Base-by-base conservation (phyloP, 1,140 invertebrate genomes). In the Lasaia peninsularis region DNA sequence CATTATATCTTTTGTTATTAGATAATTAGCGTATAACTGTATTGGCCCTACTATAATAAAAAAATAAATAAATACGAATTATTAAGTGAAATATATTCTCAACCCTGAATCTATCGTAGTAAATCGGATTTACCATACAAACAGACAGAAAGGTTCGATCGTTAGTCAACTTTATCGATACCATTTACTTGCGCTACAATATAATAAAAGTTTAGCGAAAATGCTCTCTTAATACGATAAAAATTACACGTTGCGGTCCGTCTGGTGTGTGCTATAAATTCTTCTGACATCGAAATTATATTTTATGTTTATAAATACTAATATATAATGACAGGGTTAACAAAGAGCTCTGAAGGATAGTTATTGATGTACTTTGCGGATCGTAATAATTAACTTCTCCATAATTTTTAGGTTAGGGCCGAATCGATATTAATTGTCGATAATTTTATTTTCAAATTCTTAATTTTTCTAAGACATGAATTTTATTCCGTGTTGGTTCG, bases 231-330 rank as follows among this genome's bases (percentile, higher is more conserved):
- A 80, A 78, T 78, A 76, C 72, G 71, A 71, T 74, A 73, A 73
- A 80, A 73, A 80, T 80, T 78, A 78, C 65, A 80, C 58, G 64
- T 71, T 76, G 60, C 59, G 65, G 57, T 58, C 57, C 54, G 59
- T 70, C 52, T 58, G 69, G 68, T 69, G 72, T 67, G 78, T 77
- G 77, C 75, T 75, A 78, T 79, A 79, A 72, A 71, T 75, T 67
- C 61, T 60, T 60, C 70, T 79, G 78, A 81, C 76, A 68, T 67
- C 62, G 64, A 81, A 81, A 81, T 81, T 81, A 78, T 81, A 77
- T 79, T 81, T 75, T 75, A 73, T 74, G 68, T 77, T 77, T 77
- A 76, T 73, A 72, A 69, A 72, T 70, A 69, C 61, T 67, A 70
- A 64, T 67, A 64, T 70, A 67, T 67, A 70, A 70, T 70, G 63